A percentile compares a stretch with the other conserved stretches of the same genome.
These are phyloP conservation scores for Microplitis manilae DNA, from an alignment of 2,888 invertebrate species.

Conservation along the genomic window DNA sequence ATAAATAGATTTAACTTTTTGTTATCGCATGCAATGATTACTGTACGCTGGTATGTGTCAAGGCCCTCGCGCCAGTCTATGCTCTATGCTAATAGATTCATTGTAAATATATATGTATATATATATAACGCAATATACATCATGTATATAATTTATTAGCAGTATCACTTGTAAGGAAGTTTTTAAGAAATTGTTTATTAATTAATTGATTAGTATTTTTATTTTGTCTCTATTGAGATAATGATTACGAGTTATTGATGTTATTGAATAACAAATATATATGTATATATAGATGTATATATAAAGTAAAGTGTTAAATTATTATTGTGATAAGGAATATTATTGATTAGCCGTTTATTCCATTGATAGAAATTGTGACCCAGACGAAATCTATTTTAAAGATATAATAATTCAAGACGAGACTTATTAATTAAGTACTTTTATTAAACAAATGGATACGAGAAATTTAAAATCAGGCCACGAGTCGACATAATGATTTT, in stretches of 20 bases:
- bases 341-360: conserved; percentile 2
- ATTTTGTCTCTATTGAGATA: not conserved
- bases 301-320: conserved; percentile 16
- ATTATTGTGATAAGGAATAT: not conserved
- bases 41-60: conserved; percentile 70
- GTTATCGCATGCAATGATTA: conserved; percentile 68
- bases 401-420: not conserved
- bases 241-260: not conserved
- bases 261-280: not conserved
- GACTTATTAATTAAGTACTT: conserved; percentile 7
- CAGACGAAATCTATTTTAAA: conserved; percentile 7
- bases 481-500: not conserved
- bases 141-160: conserved; percentile 1
- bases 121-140: not conserved
- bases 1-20: conserved; percentile 70
- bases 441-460: not conserved
- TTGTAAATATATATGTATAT: conserved; percentile 15
- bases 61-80: conserved; percentile 62
- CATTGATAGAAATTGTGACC: conserved; percentile 14
- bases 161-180: not conserved
- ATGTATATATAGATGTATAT: conserved; percentile 29
- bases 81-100: conserved; percentile 66
- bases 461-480: not conserved
- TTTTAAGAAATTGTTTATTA: not conserved
- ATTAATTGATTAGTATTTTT: not conserved